Base-by-base conservation (phyloP, 2,113 vertebrate genomes). In the Xenus cinereus region DNA sequence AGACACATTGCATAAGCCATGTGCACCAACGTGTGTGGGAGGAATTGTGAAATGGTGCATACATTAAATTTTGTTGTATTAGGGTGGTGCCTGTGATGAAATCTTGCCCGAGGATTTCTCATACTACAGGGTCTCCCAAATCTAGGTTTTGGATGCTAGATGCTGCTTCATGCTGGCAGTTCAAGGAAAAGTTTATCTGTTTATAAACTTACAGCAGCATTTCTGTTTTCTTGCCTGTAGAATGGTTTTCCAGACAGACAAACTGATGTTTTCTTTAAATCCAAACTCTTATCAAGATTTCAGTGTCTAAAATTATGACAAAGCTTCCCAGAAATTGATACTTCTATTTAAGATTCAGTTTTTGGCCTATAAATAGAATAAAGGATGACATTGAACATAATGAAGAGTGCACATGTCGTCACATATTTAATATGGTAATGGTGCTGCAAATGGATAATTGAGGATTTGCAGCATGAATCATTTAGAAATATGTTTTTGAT, bases 341-440 rank as follows among this genome's bases (percentile, higher is more conserved):
- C 0, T 1, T 75, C 64, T 87, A 39, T 84, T 96, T 94, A 75
- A 91, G 64, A 91, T 89, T 92, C 86, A 82, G 43, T 50, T 94
- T 91, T 92, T 87, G 56, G 20, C 66, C 73, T 95, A 84, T 91
- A 92, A 95, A 93, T 89, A 96, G 92, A 89, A 94, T 75, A 87
- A 92, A 91, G 60, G n/a, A 92, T 3, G 35, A 62, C 85, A 92
- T 30, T 93, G 92, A 86, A 90, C 63, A 86, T 90, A 90, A 90
- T 90, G 85, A 90, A 88, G 73, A 90, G 50, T 20, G 57, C 83
- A 79, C 28, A 41, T 79, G 82, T 86, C 13, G 12, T 69, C 76
- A 87, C n/a, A 8, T 89, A 82, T 89, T 95, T 87, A 90, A 79
- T 76, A 81, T 57, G 69, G n/a, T 87, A 93, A 92, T 96, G 84